Evolutionary conservation across 2,797 vertebrate species (phyloP).

Genomic region (Anguilla pacifica): DNA sequence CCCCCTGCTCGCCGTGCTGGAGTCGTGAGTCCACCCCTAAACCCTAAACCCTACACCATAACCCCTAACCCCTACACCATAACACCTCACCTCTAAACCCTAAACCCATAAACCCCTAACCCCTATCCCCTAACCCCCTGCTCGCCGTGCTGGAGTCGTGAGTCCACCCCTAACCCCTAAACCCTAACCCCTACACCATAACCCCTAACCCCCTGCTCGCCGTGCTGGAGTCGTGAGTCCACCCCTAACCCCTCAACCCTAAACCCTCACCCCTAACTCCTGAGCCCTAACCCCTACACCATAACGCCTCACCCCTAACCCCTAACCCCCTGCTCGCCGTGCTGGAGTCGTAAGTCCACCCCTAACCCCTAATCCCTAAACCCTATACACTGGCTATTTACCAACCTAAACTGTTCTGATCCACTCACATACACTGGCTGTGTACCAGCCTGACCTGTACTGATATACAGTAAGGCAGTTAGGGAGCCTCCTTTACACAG

Average conservation of each 20-base stretch:
- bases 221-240: conserved; percentile 92
- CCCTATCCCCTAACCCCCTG: conserved; percentile 66
- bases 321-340: conserved; percentile 86
- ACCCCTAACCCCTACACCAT: conserved; percentile 72
- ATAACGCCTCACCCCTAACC: not conserved
- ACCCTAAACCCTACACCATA: no score
- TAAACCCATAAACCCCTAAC: no score
- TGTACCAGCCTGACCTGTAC: not conserved
- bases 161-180: conserved; percentile 77
- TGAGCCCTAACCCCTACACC: conserved; percentile 77
- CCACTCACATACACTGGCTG: not conserved
- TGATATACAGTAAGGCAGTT: not conserved
- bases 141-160: no score
- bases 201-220: conserved; percentile 87
- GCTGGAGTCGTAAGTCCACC: conserved; percentile 90
- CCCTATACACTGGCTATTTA: not conserved
- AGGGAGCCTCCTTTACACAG: not conserved
- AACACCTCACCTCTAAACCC: not conserved
- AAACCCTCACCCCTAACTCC: no score
- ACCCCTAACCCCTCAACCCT: no score
- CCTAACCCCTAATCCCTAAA: not conserved
- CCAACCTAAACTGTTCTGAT: not conserved
- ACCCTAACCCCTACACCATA: no score
- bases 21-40: conserved; percentile 96
- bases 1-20: conserved; percentile 85